Evolutionary conservation across 2,113 vertebrate species (phyloP), one percentile per base, ranked within the genome.

Genomic region (Verasper variegatus): DNA sequence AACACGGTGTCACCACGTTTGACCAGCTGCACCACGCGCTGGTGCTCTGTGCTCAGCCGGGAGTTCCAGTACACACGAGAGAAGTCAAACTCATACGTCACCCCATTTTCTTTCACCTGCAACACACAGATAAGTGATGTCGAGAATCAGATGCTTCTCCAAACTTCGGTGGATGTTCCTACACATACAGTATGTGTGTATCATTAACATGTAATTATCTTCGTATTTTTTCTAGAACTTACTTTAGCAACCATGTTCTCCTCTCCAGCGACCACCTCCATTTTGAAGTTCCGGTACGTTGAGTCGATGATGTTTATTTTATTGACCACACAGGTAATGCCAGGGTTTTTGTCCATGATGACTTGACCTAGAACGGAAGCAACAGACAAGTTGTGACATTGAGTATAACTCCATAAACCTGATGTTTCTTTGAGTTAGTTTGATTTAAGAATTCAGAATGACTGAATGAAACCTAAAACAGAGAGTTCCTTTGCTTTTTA

Each of bases 11-110:
- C 97, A 0, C 95, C 96, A 0, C 94, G 88, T 71, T 89, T 89
- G n/a, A 97, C 62, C 15, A 96, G 94, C 70, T 90, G 86, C 58
- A 95, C 89, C 0, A 99, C 92, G 0, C 98, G 96, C 71, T 94
- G 67, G 17, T 97, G 98, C 78, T 99, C 98, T 0, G 97, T 98
- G 87, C 93, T 94, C 21, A 99, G 96, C n/a, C 98, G 96, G 0
- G 98, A 94, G 89, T 99, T 99, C 98, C 98, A 99, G 88, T 99
- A 99, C 1, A 99, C 98, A 56, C 94, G 94, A 20, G 98, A 97
- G 26, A 99, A 99, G 91, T 99, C 98, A 93, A 99, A 95, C 74
- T 99, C 97, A 3, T 97, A 99, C 0, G 64, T 76, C 24, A 94
- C 84, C 12, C 95, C 95, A 10, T 99, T 97, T 93, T 99, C 98